Percentiles rank a stretch among this genome's conserved stretches.
Conservation (phyloP, 2,797 vertebrate genomes). For the Phoxinus dragarum region DNA sequence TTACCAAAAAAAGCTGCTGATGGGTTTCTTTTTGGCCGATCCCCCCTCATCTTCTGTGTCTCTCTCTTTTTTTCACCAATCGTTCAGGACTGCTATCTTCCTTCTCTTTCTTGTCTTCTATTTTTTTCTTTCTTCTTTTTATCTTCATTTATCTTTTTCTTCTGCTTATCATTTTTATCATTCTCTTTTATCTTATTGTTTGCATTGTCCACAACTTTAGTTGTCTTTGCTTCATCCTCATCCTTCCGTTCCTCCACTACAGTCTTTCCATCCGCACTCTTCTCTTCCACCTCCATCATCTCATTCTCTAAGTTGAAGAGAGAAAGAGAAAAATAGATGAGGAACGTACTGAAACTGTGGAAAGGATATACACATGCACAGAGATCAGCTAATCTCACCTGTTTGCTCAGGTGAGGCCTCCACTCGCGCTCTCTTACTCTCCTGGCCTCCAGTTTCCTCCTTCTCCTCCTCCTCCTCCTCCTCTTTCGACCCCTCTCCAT, state of each 20-base stretch:
- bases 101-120: constrained; percentile 47
- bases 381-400: constrained; percentile 62
- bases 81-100: constrained; percentile 53
- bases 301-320: constrained; percentile 55
- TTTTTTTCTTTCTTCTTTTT: not conserved
- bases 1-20: constrained; percentile 91
- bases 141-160: constrained; percentile 51
- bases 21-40: constrained; percentile 68
- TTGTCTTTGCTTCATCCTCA: constrained; percentile 59
- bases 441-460: constrained; percentile 45
- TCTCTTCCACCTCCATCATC: constrained; percentile 68
- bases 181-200: constrained; percentile 7
- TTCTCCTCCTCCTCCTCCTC: constrained; percentile 51
- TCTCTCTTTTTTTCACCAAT: constrained; percentile 69
- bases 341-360: not conserved
- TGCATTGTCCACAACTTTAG: not conserved
- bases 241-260: constrained; percentile 61
- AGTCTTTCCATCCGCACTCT: not conserved
- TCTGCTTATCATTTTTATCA: constrained; percentile 54
- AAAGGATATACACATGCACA: not conserved
- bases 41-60: constrained; percentile 48
- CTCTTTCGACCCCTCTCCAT: constrained; percentile 66
- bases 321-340: constrained; percentile 41
- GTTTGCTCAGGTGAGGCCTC: constrained; percentile 61
- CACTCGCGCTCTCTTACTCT: constrained; percentile 61